Conservation (phyloP, 1,140 invertebrate genomes). For the Panulirus ornatus region DNA sequence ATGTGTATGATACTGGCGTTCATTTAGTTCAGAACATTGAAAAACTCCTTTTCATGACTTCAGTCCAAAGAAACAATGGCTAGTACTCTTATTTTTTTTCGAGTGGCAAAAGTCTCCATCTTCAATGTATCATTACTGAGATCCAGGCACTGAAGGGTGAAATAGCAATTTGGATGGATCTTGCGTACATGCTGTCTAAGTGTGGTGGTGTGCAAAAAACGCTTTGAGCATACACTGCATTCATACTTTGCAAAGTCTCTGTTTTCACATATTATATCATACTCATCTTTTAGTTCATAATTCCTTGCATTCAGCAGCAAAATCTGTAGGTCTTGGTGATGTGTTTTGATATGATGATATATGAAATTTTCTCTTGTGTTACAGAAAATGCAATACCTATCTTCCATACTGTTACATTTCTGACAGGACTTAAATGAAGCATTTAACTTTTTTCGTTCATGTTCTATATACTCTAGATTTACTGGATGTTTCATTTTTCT, state of each 20-base stretch:
- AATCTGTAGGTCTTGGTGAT: slow-evolving; percentile 45
- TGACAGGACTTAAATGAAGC: slow-evolving; percentile 20
- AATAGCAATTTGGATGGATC: slow-evolving; percentile 33
- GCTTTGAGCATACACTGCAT: slow-evolving; percentile 42
- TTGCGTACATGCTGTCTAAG: slow-evolving; percentile 42
- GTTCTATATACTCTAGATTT: slow-evolving; percentile 26
- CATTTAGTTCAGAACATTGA: no score
- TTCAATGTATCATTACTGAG: not conserved
- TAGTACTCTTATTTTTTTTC: slow-evolving; percentile 25
- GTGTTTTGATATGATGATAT: slow-evolving; percentile 43
- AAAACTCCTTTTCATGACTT: no score
- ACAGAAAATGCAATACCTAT: slow-evolving; percentile 55
- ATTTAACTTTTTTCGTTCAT: slow-evolving; percentile 21
- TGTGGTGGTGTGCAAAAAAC: not conserved
- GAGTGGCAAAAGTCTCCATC: slow-evolving; percentile 21
- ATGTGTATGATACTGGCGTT: no score
- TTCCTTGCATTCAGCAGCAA: slow-evolving; percentile 19
- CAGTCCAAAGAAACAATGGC: not conserved
- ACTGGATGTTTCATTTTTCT: slow-evolving; percentile 31
- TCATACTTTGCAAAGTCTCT: slow-evolving; percentile 20
- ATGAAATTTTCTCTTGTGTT: slow-evolving; percentile 45
- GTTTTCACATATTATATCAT: not conserved
- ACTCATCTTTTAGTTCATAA: slow-evolving; percentile 13
- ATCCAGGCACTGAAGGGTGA: slow-evolving; percentile 29
- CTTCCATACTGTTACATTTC: slow-evolving; percentile 29